Evolutionary conservation across 2,113 vertebrate species (phyloP), one percentile per base, ranked within the genome.

Genomic region (Istiophorus platypterus): DNA sequence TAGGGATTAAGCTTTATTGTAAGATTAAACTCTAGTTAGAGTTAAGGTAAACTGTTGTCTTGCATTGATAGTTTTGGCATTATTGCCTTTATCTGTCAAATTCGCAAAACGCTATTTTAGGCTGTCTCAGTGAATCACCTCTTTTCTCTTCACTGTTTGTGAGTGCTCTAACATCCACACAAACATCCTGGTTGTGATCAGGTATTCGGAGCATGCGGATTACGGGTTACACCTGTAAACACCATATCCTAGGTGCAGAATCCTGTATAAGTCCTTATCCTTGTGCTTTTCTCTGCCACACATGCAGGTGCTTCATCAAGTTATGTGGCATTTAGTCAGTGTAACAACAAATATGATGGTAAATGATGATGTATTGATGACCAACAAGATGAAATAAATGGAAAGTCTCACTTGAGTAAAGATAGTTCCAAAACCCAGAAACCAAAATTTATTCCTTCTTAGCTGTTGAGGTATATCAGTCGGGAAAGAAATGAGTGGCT

Each of bases 31-130:
- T n/a, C 51, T n/a, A n/a, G 18, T n/a, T 11, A 52, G 51, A 56
- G 26, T 24, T 4, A 52, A n/a, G 20, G 49, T 56, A 13, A 4
- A 26, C 10, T 56, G 52, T 3, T 2, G 24, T 13, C 24, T 14
- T 56, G n/a, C 5, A 26, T 14, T 56, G 12, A 26, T 31, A 8
- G 66, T 51, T 69, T 65, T 42, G 14, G 41, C 61, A 51, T 24
- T n/a, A 65, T 17, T 72, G 24, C 66, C 13, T 41, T 31, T 24
- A 65, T 58, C 67, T 39, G 57, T 69, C 45, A 65, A 31, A 71
- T 65, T 69, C 24, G 8, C 45, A 62, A 54, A 71, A 63, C 12
- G 3, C 3, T 2, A 26, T 24, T 26, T 56, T 47, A 47, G 15
- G 45, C 17, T 17, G 6, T 47, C 14, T 15, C 11, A 56, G 11